Conservation (phyloP, 2,888 invertebrate species). For the Parnassius apollo region DNA sequence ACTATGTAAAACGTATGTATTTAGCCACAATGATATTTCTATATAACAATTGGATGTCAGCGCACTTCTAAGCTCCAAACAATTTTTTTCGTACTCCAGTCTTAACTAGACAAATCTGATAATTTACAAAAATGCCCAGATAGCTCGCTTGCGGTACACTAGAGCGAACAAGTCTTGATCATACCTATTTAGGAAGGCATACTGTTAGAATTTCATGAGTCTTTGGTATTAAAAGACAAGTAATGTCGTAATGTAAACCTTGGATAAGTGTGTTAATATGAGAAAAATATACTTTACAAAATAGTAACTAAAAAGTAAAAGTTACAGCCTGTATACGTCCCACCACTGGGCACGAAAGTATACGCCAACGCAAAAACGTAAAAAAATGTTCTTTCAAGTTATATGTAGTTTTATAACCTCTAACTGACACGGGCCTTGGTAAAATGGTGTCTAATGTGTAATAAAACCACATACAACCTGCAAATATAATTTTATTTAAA, state of each 20-base stretch:
- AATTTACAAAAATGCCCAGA: conserved; percentile 7
- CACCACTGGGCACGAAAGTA: too few relatives aligned
- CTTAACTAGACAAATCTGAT: conserved; percentile 13
- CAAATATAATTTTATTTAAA: too few relatives aligned
- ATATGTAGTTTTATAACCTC: too few relatives aligned
- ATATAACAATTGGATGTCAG: neutral
- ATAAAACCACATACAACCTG: too few relatives aligned
- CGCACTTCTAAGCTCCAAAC: neutral
- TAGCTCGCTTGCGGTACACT: conserved; percentile 17
- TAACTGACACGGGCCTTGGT: too few relatives aligned
- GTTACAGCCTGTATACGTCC: too few relatives aligned
- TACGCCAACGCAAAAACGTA: too few relatives aligned
- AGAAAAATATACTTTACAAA: neutral
- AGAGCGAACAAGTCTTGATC: conserved; percentile 8
- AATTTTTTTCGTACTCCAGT: neutral
- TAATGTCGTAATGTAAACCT: neutral
- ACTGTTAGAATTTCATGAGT: conserved; percentile 15
- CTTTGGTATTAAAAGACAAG: neutral
- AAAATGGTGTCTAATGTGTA: too few relatives aligned
- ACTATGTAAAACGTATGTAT: neutral
- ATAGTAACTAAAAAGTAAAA: too few relatives aligned
- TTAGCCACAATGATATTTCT: neutral
- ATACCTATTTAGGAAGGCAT: conserved; percentile 18
- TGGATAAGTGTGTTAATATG: conserved; percentile 7
- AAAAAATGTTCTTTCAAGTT: too few relatives aligned